These are phyloP conservation scores for Diacarnus erythraeanus DNA, from an alignment of 37 sponge, comb jelly and placozoan genomes.

Conservation along the genomic window DNA sequence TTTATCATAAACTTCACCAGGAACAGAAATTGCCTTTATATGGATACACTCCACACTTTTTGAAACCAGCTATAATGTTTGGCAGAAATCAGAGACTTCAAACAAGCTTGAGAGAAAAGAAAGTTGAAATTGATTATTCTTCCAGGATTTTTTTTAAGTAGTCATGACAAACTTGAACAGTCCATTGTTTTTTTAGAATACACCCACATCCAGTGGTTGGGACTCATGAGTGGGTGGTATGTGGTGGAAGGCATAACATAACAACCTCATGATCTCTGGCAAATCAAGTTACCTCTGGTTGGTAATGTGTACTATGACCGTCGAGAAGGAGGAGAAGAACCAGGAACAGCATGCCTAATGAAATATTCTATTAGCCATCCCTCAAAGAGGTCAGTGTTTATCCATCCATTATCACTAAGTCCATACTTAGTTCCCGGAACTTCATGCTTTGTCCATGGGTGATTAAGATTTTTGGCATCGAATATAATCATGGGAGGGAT, in stretches of 20 bases:
- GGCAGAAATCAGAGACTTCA: constrained; percentile 28
- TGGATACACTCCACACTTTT: constrained; percentile 40
- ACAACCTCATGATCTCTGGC: constrained; percentile 28
- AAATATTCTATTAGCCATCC: constrained; percentile 54
- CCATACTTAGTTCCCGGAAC: constrained; percentile 60
- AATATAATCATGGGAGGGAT: constrained; percentile 58
- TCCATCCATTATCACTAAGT: constrained; percentile 59
- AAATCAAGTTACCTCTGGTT: constrained; percentile 18
- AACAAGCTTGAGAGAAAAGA: constrained; percentile 61
- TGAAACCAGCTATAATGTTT: constrained; percentile 41
- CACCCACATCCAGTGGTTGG: constrained; percentile 58
- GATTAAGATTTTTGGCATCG: constrained; percentile 9
- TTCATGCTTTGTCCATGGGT: constrained; percentile 19
- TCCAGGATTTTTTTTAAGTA: constrained; percentile 23
- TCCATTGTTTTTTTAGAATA: constrained; percentile 54
- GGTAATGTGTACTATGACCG: constrained; percentile 61
- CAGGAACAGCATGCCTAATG: constrained; percentile 43
- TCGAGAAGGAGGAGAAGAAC: constrained; percentile 46
- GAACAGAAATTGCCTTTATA: constrained; percentile 24
- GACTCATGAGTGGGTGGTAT: constrained; percentile 49
- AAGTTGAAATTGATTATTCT: no score
- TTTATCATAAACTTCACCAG: background rate
- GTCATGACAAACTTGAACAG: constrained; percentile 34
- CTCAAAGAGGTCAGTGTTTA: constrained; percentile 49
- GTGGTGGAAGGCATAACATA: constrained; percentile 64